phyloP scores from a whole-genome alignment of 2,888 invertebrate species.

The Apamea crenata region DNA sequence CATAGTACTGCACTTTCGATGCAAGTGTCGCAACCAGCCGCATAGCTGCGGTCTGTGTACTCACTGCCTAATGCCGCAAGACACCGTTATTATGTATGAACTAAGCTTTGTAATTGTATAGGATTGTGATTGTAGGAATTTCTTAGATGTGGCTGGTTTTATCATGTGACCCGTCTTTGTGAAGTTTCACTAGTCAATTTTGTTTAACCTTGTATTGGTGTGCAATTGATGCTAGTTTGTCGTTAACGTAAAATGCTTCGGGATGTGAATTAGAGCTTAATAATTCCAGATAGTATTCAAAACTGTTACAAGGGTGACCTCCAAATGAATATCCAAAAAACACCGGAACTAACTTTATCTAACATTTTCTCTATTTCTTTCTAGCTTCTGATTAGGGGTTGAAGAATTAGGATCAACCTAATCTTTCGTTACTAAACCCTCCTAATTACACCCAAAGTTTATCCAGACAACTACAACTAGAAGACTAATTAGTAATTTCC shows the following conservation, averaged over 20 bases:
- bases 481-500: slow-evolving; percentile 53
- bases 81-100: slow-evolving; percentile 47
- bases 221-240: neutral
- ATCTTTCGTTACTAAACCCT: slow-evolving; percentile 30
- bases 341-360: neutral
- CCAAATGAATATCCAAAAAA: slow-evolving; percentile 1
- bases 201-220: neutral
- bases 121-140: slow-evolving; percentile 6
- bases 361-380: slow-evolving; percentile 1
- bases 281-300: neutral
- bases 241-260: neutral
- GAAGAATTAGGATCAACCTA: slow-evolving; percentile 43
- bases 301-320: neutral
- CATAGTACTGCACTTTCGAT: slow-evolving; percentile 74
- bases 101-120: slow-evolving; percentile 28
- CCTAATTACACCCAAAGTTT: slow-evolving; percentile 44
- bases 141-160: neutral
- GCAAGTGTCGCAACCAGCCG: slow-evolving; percentile 75
- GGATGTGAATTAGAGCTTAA: neutral
- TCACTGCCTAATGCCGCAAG: slow-evolving; percentile 67
- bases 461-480: slow-evolving; percentile 18
- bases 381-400: slow-evolving; percentile 26
- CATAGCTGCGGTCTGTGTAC: slow-evolving; percentile 67
- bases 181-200: neutral
- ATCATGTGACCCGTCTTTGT: neutral